Conservation (phyloP, 2,113 vertebrate species). For the Mobula birostris region DNA sequence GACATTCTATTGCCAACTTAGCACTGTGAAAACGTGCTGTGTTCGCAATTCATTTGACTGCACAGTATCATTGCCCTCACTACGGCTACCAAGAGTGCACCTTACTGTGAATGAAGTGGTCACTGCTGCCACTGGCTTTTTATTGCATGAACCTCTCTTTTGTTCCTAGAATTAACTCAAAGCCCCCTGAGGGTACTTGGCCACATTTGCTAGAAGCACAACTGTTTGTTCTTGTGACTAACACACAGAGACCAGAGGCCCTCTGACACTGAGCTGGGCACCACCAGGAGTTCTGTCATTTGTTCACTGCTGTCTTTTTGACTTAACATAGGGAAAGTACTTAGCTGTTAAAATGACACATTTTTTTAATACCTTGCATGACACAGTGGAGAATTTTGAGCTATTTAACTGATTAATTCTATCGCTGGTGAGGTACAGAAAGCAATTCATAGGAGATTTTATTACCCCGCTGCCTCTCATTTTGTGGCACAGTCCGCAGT, state of each 20-base stretch:
- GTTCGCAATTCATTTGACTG: neutral
- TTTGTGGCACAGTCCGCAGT: neutral
- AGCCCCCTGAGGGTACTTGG: neutral
- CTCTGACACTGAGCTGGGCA: neutral
- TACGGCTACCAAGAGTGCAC: neutral
- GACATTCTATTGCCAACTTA: neutral
- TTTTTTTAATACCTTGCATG: neutral
- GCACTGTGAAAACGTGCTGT: neutral
- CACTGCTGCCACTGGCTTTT: conserved; percentile 28
- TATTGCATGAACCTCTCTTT: conserved; percentile 31
- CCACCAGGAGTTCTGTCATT: neutral
- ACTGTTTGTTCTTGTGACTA: conserved; percentile 28
- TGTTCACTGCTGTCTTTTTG: neutral
- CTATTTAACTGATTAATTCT: neutral
- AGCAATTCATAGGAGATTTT: neutral
- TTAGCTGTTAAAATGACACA: neutral
- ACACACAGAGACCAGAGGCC: neutral
- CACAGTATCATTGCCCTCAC: conserved; percentile 4
- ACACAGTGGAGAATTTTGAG: neutral
- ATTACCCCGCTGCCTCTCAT: neutral
- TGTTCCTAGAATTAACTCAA: conserved; percentile 36
- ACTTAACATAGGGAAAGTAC: neutral
- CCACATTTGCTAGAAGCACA: conserved; percentile 5
- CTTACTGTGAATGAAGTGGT: conserved; percentile 27
- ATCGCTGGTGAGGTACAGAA: neutral